Evolutionary conservation across 1,140 invertebrate genomes (phyloP).

Genomic region (Drosophila nannoptera): DNA sequence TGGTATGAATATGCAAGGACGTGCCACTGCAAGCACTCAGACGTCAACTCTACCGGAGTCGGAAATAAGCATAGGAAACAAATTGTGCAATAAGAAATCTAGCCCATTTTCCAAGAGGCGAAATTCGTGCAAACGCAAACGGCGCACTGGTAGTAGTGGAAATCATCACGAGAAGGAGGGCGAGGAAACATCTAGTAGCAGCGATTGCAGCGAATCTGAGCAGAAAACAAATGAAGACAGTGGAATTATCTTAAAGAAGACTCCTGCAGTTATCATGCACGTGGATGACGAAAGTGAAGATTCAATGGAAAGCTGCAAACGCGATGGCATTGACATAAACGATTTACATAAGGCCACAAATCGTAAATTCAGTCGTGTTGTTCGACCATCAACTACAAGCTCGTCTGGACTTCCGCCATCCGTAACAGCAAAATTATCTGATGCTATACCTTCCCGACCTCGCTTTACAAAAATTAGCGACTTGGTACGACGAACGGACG

Average conservation of each 20-base stretch:
- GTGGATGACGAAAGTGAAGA: slow-evolving; percentile 55
- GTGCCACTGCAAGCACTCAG: slow-evolving; percentile 55
- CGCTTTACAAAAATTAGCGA: slow-evolving; percentile 68
- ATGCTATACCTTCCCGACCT: slow-evolving; percentile 18
- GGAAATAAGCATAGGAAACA: slow-evolving; percentile 41
- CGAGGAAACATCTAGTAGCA: slow-evolving; percentile 1
- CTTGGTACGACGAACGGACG: slow-evolving; percentile 35
- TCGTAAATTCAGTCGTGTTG: slow-evolving; percentile 64
- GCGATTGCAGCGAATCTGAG: slow-evolving; percentile 6
- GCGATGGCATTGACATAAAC: slow-evolving; percentile 54
- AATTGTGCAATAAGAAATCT: slow-evolving; percentile 6
- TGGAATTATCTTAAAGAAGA: slow-evolving; percentile 40
- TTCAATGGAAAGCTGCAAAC: slow-evolving; percentile 22
- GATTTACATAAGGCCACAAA: slow-evolving; percentile 64
- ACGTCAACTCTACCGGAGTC: slow-evolving; percentile 28
- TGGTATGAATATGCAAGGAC: slow-evolving; percentile 45
- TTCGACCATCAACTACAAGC: slow-evolving; percentile 33
- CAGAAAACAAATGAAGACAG: background rate
- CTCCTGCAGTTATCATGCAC: slow-evolving; percentile 58
- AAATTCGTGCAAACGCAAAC: slow-evolving; percentile 1
- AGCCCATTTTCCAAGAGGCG: slow-evolving; percentile 6
- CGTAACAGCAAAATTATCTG: background rate
- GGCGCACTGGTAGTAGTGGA: background rate
- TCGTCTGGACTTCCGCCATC: slow-evolving; percentile 10
- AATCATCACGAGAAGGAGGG: background rate